These are phyloP conservation scores for Machaerirhynchus nigripectus DNA, from an alignment of 2,113 vertebrate species.

Conservation along the genomic window DNA sequence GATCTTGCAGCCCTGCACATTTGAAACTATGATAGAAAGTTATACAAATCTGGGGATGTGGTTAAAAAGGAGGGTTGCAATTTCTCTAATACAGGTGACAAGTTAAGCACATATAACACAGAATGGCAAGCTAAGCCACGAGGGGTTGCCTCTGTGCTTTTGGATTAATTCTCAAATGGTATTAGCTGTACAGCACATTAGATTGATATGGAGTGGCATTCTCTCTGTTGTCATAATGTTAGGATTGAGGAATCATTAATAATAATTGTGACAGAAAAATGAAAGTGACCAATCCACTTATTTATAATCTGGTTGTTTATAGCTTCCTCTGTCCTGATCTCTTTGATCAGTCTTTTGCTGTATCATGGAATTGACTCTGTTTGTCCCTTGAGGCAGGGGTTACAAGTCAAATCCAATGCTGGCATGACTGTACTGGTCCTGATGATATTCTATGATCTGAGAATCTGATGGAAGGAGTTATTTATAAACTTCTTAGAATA, in stretches of 20 bases:
- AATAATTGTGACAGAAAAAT: neutral
- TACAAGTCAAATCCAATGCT: neutral
- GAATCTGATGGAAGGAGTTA: neutral
- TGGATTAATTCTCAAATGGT: neutral
- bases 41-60: neutral
- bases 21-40: neutral
- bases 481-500: neutral
- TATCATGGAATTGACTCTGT: neutral
- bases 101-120: neutral
- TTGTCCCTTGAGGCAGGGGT: neutral
- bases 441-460: neutral
- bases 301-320: neutral
- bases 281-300: neutral
- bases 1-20: neutral
- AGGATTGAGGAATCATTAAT: neutral
- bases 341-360: neutral
- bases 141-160: neutral
- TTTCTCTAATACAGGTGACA: neutral
- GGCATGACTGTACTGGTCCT: neutral
- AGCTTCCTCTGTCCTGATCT: neutral
- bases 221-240: neutral
- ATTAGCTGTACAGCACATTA: neutral
- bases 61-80: neutral
- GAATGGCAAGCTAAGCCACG: neutral
- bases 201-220: neutral